A percentile compares a stretch with the other conserved stretches of the same genome.
Conservation (phyloP, 2,797 vertebrate species). For the Sternotherus odoratus region DNA sequence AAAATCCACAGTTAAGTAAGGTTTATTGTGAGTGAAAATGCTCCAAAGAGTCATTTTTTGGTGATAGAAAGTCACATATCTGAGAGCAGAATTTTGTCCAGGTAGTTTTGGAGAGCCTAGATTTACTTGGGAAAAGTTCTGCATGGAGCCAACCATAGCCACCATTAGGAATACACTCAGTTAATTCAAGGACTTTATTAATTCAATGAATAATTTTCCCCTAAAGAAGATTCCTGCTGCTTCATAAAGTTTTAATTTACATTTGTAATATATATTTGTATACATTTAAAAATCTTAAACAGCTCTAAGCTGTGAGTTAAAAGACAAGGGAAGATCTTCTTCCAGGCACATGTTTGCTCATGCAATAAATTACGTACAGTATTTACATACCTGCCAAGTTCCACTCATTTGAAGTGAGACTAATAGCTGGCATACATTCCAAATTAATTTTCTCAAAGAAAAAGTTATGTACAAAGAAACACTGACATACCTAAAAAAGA, state of each 20-base stretch:
- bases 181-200: slow-evolving; percentile 11
- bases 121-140: background rate
- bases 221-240: background rate
- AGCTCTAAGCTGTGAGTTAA: slow-evolving; percentile 14
- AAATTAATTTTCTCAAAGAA: slow-evolving; percentile 28
- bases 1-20: background rate
- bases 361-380: slow-evolving; percentile 1
- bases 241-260: slow-evolving; percentile 35
- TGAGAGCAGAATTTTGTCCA: slow-evolving; percentile 1
- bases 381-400: slow-evolving; percentile 15
- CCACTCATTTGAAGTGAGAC: background rate
- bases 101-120: background rate
- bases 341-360: background rate
- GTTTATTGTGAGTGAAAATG: slow-evolving; percentile 19
- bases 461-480: slow-evolving; percentile 19
- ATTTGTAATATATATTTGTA: background rate
- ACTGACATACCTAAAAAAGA: background rate
- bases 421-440: slow-evolving; percentile 1
- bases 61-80: slow-evolving; percentile 10
- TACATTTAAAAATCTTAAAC: background rate
- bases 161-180: background rate
- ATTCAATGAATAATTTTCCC: slow-evolving; percentile 29
- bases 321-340: background rate
- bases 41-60: background rate
- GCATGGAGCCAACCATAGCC: background rate